phyloP scores from a whole-genome alignment of 1,140 invertebrate genomes.

The Choristoneura fumiferana region DNA sequence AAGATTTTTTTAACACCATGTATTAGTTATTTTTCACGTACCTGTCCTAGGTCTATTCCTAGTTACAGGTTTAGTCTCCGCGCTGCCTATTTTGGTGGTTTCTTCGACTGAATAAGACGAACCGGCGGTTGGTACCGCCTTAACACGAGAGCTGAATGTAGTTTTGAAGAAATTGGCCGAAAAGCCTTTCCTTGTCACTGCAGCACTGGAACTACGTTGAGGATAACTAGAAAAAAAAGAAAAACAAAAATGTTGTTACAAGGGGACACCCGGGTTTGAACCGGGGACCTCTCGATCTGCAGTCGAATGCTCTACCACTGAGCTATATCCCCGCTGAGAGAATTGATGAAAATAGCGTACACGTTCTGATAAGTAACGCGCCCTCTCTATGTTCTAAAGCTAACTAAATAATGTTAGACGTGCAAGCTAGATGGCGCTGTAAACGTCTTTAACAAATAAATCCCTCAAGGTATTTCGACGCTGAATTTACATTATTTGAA shows the following conservation, averaged over 20 bases:
- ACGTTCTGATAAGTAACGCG: slow-evolving; percentile 19
- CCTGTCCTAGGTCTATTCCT: slow-evolving; percentile 70
- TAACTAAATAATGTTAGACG: not conserved
- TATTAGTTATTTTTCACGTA: slow-evolving; percentile 28
- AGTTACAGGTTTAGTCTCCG: slow-evolving; percentile 71
- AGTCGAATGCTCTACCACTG: slow-evolving; percentile 83
- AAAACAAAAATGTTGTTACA: slow-evolving; percentile 21
- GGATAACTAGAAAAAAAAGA: slow-evolving; percentile 49
- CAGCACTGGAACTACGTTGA: slow-evolving; percentile 26
- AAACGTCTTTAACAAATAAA: not conserved
- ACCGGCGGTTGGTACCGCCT: slow-evolving; percentile 56
- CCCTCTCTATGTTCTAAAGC: slow-evolving; percentile 24
- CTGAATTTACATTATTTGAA: no score
- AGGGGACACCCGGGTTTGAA: slow-evolving; percentile 95
- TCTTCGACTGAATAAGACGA: slow-evolving; percentile 44
- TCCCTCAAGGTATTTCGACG: no score
- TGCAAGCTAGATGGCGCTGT: slow-evolving; percentile 52
- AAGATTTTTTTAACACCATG: no score
- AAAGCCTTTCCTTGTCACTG: slow-evolving; percentile 37
- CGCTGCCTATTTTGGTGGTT: slow-evolving; percentile 71
- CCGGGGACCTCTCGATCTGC: slow-evolving; percentile 95
- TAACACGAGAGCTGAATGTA: slow-evolving; percentile 68
- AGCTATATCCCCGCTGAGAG: slow-evolving; percentile 76
- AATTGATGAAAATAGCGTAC: slow-evolving; percentile 27
- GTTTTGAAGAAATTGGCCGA: slow-evolving; percentile 68